A percentile compares a stretch with the other conserved stretches of the same genome.
These are phyloP conservation scores for Dryobota labecula DNA, from an alignment of 2,888 invertebrate species.

Conservation along the genomic window DNA sequence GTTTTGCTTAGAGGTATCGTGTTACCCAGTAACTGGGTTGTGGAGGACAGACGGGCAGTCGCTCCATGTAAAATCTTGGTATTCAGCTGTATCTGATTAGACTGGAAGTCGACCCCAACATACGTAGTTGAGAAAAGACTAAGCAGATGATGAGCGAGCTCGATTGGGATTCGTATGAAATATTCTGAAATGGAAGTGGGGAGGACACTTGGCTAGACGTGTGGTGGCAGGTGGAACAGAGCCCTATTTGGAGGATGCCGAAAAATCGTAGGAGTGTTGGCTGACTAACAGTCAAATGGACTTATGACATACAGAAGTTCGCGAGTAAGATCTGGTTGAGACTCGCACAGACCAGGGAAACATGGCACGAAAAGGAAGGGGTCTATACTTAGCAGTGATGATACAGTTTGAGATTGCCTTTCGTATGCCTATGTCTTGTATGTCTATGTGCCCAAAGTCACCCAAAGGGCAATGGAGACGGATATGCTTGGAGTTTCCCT, in stretches of 20 bases:
- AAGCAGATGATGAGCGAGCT: not conserved
- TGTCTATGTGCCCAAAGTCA: no score
- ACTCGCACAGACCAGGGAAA: not conserved
- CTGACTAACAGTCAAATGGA: not conserved
- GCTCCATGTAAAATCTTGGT: not conserved
- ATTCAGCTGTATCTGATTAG: not conserved
- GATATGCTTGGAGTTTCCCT: no score
- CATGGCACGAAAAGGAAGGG: not conserved
- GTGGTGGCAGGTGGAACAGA: no score
- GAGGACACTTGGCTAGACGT: not conserved
- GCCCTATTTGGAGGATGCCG: no score
- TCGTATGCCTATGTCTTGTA: no score
- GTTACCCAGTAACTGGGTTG: not conserved
- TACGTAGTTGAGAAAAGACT: not conserved
- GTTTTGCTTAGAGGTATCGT: not conserved
- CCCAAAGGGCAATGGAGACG: no score
- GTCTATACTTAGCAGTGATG: no score
- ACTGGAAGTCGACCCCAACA: not conserved
- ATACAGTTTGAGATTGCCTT: not conserved
- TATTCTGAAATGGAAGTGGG: not conserved
- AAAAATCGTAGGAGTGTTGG: no score
- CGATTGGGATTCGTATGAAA: not conserved
- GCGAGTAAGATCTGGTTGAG: not conserved
- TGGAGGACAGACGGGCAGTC: not conserved
- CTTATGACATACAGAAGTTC: not conserved